phyloP scores from a whole-genome alignment of 2,888 invertebrate genomes.

The Drosophila meridiana region DNA sequence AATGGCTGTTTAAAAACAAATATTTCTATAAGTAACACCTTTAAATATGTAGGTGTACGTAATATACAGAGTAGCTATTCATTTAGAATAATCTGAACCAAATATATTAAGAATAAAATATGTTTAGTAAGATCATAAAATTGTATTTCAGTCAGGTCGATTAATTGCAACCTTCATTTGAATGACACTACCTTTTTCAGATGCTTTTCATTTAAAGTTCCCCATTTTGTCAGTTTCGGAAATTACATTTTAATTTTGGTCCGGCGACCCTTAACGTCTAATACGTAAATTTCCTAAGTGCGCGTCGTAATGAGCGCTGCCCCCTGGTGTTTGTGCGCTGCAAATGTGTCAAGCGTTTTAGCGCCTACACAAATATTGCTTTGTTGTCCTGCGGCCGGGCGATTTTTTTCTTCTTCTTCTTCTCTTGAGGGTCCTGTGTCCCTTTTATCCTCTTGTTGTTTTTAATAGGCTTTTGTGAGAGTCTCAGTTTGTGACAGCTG shows the following conservation, averaged over 20 bases:
- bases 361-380: conserved; percentile 60
- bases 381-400: conserved; percentile 24
- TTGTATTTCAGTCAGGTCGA: neutral
- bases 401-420: neutral
- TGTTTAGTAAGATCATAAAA: neutral
- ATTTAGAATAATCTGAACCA: too few species aligned
- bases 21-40: too few species aligned
- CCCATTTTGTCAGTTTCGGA: conserved; percentile 23
- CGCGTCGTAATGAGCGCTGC: conserved; percentile 46
- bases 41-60: too few species aligned
- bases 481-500: conserved; percentile 36
- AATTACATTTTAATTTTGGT: conserved; percentile 61
- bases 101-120: neutral
- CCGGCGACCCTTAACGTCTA: conserved; percentile 20
- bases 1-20: too few species aligned
- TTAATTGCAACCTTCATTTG: neutral
- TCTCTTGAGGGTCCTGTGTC: conserved; percentile 21
- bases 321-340: conserved; percentile 23
- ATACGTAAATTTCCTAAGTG: conserved; percentile 44
- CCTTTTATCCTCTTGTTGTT: conserved; percentile 28
- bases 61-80: too few species aligned
- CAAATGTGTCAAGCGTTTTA: conserved; percentile 58
- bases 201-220: conserved; percentile 20
- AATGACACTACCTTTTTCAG: conserved; percentile 34
- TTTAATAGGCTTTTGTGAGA: conserved; percentile 67